These are phyloP conservation scores for Diogma glabrata DNA, from an alignment of 2,888 invertebrate species.

Conservation along the genomic window DNA sequence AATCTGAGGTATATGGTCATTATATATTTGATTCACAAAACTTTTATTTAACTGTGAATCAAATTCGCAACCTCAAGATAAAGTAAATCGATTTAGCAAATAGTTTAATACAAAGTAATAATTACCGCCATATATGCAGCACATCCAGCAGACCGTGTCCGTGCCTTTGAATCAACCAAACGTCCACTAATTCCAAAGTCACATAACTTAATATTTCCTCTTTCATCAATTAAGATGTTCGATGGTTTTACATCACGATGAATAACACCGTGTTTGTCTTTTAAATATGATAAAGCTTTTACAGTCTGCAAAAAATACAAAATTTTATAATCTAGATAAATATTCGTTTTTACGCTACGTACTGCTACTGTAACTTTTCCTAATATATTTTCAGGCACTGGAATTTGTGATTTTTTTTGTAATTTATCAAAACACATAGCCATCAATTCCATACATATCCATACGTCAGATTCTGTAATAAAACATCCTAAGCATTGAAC, in stretches of 20 bases:
- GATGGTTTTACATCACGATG: constrained; percentile 98
- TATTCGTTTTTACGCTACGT: constrained; percentile 32
- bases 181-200: constrained; percentile 99
- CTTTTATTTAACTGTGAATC: too few relatives aligned
- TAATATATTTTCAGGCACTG: constrained; percentile 92
- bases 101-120: too few relatives aligned
- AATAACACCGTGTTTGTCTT: constrained; percentile 93
- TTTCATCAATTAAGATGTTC: constrained; percentile 91
- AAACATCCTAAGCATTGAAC: constrained; percentile 97
- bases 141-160: constrained; percentile 92
- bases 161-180: constrained; percentile 95
- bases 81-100: too few relatives aligned
- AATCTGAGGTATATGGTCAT: too few relatives aligned
- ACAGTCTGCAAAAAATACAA: constrained; percentile 56
- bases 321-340: constrained; percentile 8
- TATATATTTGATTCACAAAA: too few relatives aligned
- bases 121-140: constrained; percentile 98
- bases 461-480: constrained; percentile 93
- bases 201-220: constrained; percentile 92
- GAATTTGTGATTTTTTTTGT: constrained; percentile 67
- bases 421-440: constrained; percentile 97
- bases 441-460: constrained; percentile 99
- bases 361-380: constrained; percentile 96
- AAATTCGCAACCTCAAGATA: too few relatives aligned
- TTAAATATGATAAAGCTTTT: constrained; percentile 92